These are phyloP conservation scores for Drosophila limbata DNA, from an alignment of 2,888 invertebrate species.

Conservation along the genomic window DNA sequence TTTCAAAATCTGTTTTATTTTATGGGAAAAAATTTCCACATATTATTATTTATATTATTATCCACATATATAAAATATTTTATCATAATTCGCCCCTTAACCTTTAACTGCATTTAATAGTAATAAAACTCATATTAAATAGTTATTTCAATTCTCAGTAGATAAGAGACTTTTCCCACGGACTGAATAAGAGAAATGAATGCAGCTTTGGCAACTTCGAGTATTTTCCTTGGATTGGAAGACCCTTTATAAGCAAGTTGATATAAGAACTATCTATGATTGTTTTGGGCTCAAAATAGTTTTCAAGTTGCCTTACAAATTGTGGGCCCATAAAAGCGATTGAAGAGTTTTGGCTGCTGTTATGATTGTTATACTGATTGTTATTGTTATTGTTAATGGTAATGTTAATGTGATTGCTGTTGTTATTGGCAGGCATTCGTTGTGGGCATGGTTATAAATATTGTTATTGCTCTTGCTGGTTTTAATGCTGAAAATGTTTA, in stretches of 20 bases:
- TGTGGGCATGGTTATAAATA: slow-evolving; percentile 23
- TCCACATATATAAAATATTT: too few relatives aligned
- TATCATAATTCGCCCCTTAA: not conserved
- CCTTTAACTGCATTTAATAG: not conserved
- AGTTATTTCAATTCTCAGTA: not conserved
- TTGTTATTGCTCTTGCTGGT: slow-evolving; percentile 26
- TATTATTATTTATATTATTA: too few relatives aligned
- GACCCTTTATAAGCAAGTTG: slow-evolving; percentile 17
- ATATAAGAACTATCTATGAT: not conserved
- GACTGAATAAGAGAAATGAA: not conserved
- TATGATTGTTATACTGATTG: slow-evolving; percentile 25
- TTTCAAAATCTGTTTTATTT: not conserved
- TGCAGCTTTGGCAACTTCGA: not conserved
- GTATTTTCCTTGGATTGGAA: not conserved
- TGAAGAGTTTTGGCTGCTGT: slow-evolving; percentile 31
- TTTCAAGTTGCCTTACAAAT: slow-evolving; percentile 46
- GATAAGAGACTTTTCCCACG: slow-evolving; percentile 12
- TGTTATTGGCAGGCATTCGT: slow-evolving; percentile 17
- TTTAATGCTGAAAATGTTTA: slow-evolving; percentile 38
- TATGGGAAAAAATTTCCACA: too few relatives aligned
- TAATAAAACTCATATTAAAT: slow-evolving; percentile 20
- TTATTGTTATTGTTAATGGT: slow-evolving; percentile 16
- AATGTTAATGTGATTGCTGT: slow-evolving; percentile 19
- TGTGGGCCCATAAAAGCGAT: slow-evolving; percentile 49
- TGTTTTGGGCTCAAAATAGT: slow-evolving; percentile 11